A percentile compares a stretch with the other conserved stretches of the same genome.
Evolutionary conservation across 2,113 vertebrate species (phyloP).

Genomic region (Trinectes maculatus): DNA sequence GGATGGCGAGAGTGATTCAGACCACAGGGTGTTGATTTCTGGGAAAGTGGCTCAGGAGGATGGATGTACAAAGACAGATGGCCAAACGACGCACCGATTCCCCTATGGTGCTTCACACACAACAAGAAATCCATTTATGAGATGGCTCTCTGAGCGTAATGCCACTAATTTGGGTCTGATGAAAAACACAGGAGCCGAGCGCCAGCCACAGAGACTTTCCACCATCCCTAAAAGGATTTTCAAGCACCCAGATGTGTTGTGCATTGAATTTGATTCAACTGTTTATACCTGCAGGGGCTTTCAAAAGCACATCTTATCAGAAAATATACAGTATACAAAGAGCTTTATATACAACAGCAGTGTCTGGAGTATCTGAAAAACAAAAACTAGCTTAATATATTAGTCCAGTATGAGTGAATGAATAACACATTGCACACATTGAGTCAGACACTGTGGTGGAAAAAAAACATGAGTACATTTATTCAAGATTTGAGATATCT

Average conservation of each 20-base stretch:
- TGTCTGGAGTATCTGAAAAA: background rate
- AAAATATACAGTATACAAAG: conserved; percentile 16
- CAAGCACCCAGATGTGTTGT: conserved; percentile 65
- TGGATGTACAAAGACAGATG: conserved; percentile 69
- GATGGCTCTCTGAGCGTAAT: conserved; percentile 61
- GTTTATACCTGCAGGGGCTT: conserved; percentile 34
- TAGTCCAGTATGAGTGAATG: too few relatives aligned
- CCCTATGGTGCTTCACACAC: conserved; percentile 58
- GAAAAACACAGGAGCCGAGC: conserved; percentile 56
- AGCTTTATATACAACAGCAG: conserved; percentile 10
- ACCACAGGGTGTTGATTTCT: conserved; percentile 68
- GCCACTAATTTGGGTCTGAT: conserved; percentile 71
- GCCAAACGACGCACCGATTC: conserved; percentile 55
- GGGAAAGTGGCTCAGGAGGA: conserved; percentile 60
- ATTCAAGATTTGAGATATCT: too few relatives aligned
- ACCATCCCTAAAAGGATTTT: conserved; percentile 64
- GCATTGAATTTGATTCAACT: conserved; percentile 53
- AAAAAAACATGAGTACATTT: background rate
- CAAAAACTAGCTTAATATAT: background rate
- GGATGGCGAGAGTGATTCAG: conserved; percentile 57
- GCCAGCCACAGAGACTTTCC: conserved; percentile 49
- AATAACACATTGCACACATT: too few relatives aligned
- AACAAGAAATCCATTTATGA: conserved; percentile 72
- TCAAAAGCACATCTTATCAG: conserved; percentile 46
- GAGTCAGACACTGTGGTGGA: too few relatives aligned